These are phyloP conservation scores for Carollia perspicillata DNA, from an alignment of 2,113 vertebrate genomes.

Conservation along the genomic window DNA sequence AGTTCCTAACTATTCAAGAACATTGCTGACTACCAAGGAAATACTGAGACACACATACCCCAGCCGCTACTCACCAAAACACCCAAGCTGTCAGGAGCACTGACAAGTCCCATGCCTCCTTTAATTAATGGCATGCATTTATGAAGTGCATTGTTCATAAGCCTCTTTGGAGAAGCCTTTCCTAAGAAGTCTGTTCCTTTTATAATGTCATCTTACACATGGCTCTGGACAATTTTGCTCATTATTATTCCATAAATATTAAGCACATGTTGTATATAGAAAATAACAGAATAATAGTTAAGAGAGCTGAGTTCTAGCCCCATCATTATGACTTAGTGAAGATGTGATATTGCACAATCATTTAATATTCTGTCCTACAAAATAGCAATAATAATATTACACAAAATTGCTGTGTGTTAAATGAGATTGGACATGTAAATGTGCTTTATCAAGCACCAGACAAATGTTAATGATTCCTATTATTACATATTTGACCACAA, in stretches of 20 bases:
- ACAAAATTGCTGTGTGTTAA: background rate
- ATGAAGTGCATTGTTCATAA: background rate
- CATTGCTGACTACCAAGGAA: background rate
- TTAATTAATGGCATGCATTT: background rate
- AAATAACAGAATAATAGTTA: background rate
- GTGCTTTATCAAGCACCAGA: background rate
- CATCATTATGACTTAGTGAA: background rate
- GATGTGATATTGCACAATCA: background rate
- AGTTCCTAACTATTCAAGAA: background rate
- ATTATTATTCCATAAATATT: background rate
- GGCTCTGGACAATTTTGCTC: background rate
- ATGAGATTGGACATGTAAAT: background rate
- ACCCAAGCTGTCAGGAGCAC: background rate
- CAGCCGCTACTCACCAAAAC: background rate
- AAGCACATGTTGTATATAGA: background rate
- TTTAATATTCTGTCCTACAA: background rate
- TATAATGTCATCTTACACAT: background rate
- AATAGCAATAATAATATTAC: background rate
- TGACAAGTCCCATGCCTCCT: background rate
- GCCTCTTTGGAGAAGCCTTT: background rate
- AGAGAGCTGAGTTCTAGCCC: background rate
- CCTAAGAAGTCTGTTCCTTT: background rate
- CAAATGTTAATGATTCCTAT: background rate
- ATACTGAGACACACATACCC: background rate
- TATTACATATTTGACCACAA: background rate